A percentile compares a stretch with the other conserved stretches of the same genome.
Conservation (phyloP, 2,797 vertebrate species). For the Delichon dasypus region DNA sequence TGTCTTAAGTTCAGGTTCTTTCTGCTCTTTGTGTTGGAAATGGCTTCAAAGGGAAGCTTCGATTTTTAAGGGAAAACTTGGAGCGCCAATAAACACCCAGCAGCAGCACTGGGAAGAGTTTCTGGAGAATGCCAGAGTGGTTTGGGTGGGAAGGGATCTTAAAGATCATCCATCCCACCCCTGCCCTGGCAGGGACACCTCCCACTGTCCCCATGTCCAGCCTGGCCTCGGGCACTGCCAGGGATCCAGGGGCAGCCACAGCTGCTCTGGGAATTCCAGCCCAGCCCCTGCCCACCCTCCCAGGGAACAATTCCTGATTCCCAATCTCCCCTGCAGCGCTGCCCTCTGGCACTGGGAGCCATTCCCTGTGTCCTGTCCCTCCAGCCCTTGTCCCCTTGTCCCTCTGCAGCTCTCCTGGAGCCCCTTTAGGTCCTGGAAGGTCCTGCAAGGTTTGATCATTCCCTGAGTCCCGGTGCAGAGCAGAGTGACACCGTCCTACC, state of each 20-base stretch:
- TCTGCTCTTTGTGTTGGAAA: background rate
- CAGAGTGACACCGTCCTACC: background rate
- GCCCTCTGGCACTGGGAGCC: background rate
- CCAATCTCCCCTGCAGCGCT: background rate
- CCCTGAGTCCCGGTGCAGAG: background rate
- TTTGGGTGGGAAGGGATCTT: background rate
- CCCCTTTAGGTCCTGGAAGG: background rate
- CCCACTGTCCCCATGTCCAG: background rate
- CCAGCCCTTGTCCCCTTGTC: background rate
- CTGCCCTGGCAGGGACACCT: background rate
- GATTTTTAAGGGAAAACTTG: background rate
- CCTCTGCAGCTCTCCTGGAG: background rate
- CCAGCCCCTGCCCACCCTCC: background rate
- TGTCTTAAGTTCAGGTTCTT: background rate
- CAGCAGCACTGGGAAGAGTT: background rate
- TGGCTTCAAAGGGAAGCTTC: background rate
- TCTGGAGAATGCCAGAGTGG: background rate
- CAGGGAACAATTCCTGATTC: background rate
- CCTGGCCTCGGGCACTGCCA: background rate
- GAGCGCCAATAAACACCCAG: background rate
- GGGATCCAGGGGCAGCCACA: background rate
- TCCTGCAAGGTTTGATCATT: background rate
- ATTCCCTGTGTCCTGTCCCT: background rate
- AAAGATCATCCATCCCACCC: fast-evolving
- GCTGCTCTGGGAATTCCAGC: background rate